These are phyloP conservation scores for Xenopus laevis DNA, from an alignment of 2,113 vertebrate species.

Conservation along the genomic window DNA sequence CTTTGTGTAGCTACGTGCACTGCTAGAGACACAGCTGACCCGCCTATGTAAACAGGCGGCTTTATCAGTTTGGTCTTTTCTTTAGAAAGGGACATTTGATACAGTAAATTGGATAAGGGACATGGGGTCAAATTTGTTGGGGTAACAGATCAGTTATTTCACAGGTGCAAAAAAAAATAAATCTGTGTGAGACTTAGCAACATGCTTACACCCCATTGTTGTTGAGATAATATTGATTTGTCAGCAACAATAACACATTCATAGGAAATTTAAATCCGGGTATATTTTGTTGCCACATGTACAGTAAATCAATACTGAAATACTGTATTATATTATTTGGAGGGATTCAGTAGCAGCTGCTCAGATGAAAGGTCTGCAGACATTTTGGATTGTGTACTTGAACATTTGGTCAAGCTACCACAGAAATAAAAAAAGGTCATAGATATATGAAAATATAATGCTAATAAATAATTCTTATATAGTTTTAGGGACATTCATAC, in stretches of 20 bases:
- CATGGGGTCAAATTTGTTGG: constrained; percentile 28
- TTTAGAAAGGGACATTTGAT: neutral
- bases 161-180: constrained; percentile 3
- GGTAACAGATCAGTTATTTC: neutral
- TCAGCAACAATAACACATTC: neutral
- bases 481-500: too few relatives aligned
- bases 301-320: too few relatives aligned
- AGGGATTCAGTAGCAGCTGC: too few relatives aligned
- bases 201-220: neutral
- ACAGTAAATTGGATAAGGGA: constrained; percentile 18
- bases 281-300: too few relatives aligned
- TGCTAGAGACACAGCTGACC: constrained; percentile 15
- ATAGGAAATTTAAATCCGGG: too few relatives aligned
- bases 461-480: too few relatives aligned
- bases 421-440: too few relatives aligned
- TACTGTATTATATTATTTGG: too few relatives aligned
- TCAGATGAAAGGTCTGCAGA: too few relatives aligned
- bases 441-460: too few relatives aligned
- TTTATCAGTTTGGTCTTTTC: constrained; percentile 27
- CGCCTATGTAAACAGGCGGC: constrained; percentile 29
- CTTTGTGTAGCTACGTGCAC: constrained; percentile 22
- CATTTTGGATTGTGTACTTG: too few relatives aligned
- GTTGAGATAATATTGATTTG: neutral
- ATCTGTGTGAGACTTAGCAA: neutral
- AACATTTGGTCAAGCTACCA: too few relatives aligned